A percentile compares a stretch with the other conserved stretches of the same genome.
Conservation (phyloP, 2,888 invertebrate genomes). For the Hyles lineata region DNA sequence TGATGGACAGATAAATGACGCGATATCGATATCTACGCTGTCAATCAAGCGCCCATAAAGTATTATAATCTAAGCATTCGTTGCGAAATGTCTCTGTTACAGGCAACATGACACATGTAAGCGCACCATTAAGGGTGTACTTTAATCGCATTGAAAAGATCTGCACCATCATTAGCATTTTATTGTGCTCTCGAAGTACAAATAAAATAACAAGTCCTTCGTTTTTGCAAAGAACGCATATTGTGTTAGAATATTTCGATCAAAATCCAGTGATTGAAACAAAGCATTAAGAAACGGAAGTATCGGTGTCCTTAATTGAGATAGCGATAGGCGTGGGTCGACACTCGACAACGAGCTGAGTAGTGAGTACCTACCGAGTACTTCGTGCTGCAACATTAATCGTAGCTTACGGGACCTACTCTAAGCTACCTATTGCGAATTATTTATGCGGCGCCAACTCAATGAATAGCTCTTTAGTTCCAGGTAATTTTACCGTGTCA, state of each 20-base stretch:
- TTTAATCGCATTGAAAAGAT: constrained; percentile 11
- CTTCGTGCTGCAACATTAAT: constrained; percentile 65
- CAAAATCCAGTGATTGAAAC: background rate
- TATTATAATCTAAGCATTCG: constrained; percentile 60
- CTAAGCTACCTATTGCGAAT: constrained; percentile 59
- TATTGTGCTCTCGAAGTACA: background rate
- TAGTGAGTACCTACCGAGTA: constrained; percentile 38
- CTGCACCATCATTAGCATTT: constrained; percentile 21
- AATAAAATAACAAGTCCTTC: background rate
- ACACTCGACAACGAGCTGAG: constrained; percentile 41
- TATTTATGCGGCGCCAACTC: constrained; percentile 65
- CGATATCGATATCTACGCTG: constrained; percentile 58
- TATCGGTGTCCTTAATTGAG: constrained; percentile 54
- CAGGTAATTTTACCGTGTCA: constrained; percentile 52
- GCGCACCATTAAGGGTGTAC: constrained; percentile 23
- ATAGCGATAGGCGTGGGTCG: constrained; percentile 64
- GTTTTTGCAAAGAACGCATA: background rate
- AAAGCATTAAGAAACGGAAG: constrained; percentile 58
- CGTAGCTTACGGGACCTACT: constrained; percentile 52
- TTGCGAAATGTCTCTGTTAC: constrained; percentile 51
- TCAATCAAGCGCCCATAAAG: constrained; percentile 63
- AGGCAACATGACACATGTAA: constrained; percentile 40
- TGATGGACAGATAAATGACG: constrained; percentile 66
- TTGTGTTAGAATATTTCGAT: background rate
- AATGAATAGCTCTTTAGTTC: constrained; percentile 57